A percentile compares a stretch with the other conserved stretches of the same genome.
Evolutionary conservation across 2,888 invertebrate genomes (phyloP).

Genomic region (Sclerodermus sp.): DNA sequence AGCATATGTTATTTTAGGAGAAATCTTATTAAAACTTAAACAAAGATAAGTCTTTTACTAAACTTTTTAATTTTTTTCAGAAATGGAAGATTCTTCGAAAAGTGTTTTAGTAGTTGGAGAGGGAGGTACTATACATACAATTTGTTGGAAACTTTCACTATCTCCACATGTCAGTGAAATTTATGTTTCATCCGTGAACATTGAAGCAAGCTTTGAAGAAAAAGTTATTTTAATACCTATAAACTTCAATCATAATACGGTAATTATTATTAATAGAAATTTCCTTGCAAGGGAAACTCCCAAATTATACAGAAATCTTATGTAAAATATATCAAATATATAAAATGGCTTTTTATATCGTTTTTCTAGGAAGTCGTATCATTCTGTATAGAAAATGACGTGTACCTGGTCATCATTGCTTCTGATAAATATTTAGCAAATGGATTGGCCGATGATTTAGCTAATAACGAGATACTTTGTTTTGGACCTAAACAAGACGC

Average conservation of each 20-base stretch:
- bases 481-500: slow-evolving; percentile 87
- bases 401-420: slow-evolving; percentile 84
- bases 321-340: too few species aligned
- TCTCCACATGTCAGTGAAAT: slow-evolving; percentile 68
- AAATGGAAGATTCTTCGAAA: slow-evolving; percentile 41
- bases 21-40: too few species aligned
- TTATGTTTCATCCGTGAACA: slow-evolving; percentile 87
- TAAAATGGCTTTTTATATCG: too few species aligned
- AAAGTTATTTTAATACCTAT: slow-evolving; percentile 70
- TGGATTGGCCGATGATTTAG: slow-evolving; percentile 80
- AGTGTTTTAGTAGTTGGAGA: slow-evolving; percentile 83
- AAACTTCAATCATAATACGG: slow-evolving; percentile 68
- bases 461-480: slow-evolving; percentile 69
- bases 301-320: not conserved
- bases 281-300: not conserved
- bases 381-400: slow-evolving; percentile 72
- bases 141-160: slow-evolving; percentile 90
- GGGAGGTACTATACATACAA: slow-evolving; percentile 94
- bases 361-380: slow-evolving; percentile 66
- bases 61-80: too few species aligned
- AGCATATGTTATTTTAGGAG: too few species aligned
- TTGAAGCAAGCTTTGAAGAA: slow-evolving; percentile 74
- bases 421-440: slow-evolving; percentile 92
- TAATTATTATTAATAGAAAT: slow-evolving; percentile 9
- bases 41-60: too few species aligned